Base-by-base conservation (phyloP, 2,888 invertebrate species). In the Tetranychus truncatus region DNA sequence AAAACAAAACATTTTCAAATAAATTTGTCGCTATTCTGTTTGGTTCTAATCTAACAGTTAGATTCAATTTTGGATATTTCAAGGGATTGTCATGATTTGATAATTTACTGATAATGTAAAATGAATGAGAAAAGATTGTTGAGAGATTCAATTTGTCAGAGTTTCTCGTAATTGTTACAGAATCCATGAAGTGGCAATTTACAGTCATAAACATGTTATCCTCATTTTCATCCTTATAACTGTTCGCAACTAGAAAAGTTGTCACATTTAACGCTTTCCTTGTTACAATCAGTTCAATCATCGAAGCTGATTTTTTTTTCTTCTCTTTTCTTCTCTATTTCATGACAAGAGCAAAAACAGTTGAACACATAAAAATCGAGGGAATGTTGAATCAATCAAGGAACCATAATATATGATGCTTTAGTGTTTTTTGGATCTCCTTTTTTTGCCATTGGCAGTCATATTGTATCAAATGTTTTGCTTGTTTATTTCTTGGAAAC, bases 231-330 rank as follows among this genome's bases (percentile, higher is more conserved):
- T 34, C 34, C 55, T 55, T 55, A 1, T 34, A 34, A 34, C 34
- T 34, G 24, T 24, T 24, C 24, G 34, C 34, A 34, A 34, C 34
- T 34, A 4, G 55, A 6, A 15, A 15, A 55, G 55, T 55, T 55
- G 55, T 55, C 55, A 55, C 55, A 55, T 55, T 55, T 55, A 55
- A 55, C 55, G 55, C 55, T 55, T 55, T 55, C 55, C 55, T 55
- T 55, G 55, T 55, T 55, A 55, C 55, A 55, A 55, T 55, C 55
- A 55, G 9, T 55, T 55, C 55, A 55, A 55, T 55, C 55, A 55
- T 55, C 55, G 15, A 55, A 55, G 1, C 9, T 55, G 11, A 55
- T 9, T 55, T 55, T 46, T 46, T n/a, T 55, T 55, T 55, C 55
- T 55, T 9, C 15, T 6, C 15, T 55, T 55, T 55, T 55, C 7